These are phyloP conservation scores for Meleagris gallopavo DNA, from an alignment of 2,113 vertebrate genomes.

Conservation along the genomic window DNA sequence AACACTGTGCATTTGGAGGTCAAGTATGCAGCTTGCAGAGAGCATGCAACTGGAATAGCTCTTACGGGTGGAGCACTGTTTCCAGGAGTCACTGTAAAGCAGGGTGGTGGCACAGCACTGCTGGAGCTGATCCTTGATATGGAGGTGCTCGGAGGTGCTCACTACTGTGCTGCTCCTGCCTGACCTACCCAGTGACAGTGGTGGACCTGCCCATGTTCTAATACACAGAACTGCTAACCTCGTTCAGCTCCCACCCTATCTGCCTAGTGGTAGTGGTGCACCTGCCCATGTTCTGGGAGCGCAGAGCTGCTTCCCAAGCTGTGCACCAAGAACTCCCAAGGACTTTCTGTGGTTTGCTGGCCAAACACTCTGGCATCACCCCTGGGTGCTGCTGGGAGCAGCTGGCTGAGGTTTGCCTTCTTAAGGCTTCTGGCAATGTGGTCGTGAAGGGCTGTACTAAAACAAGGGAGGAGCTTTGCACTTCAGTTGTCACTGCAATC, in stretches of 20 bases:
- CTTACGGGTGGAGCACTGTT: conserved; percentile 29
- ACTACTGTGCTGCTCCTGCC: not conserved
- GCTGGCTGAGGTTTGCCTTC: not conserved
- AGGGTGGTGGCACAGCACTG: rapidly evolving
- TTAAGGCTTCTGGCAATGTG: not conserved
- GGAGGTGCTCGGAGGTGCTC: not conserved
- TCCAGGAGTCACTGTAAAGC: conserved; percentile 50
- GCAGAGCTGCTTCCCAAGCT: not conserved
- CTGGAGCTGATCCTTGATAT: not conserved
- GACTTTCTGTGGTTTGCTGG: not conserved
- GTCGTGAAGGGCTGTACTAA: not conserved
- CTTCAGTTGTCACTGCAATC: not conserved
- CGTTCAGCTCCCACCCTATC: too few relatives aligned
- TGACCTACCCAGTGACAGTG: not conserved
- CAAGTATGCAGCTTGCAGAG: not conserved
- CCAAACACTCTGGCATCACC: not conserved
- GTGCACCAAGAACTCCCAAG: not conserved
- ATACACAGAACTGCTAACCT: too few relatives aligned
- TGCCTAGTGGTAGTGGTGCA: too few relatives aligned
- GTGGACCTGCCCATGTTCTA: not conserved
- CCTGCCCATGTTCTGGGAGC: too few relatives aligned
- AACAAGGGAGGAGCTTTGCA: not conserved
- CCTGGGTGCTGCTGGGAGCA: not conserved
- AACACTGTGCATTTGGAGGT: not conserved
- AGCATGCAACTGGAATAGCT: not conserved